Base-by-base conservation (phyloP, 2,113 vertebrate species). In the Ophthalmolycus amberensis region DNA sequence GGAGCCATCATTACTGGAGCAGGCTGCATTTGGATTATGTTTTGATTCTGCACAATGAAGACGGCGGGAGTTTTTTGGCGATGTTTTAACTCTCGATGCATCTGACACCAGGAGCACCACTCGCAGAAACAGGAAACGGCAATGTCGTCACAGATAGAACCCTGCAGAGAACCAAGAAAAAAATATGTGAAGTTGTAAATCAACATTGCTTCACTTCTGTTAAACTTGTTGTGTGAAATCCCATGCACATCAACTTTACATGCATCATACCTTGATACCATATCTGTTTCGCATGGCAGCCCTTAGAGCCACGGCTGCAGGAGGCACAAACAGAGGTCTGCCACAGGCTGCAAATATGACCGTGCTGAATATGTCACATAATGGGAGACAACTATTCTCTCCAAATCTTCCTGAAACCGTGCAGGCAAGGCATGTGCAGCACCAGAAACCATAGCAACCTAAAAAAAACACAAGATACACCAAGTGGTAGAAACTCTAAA, bases 31-130 rank as follows among this genome's bases (percentile, higher is more conserved):
- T 79, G 83, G 15, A 93, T 1, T 0, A 75, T 0, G 10, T 2
- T 50, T 32, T 29, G 58, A 25, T 14, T 3, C 1, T 50, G 16
- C 9, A 75, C 12, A 0, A 58, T 77, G 37, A 80, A 0, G 0
- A 85, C 48, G 0, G 1, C 11, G 4, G 18, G 14, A 4, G 1
- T 1, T 3, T 79, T 50, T 0, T 77, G 54, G 12, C 29, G 82
- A 9, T 66, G 0, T 46, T 20, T 92, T 1, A 93, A 7, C 56
- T 93, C 91, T 0, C 91, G 91, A 29, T 90, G 85, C 88, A 93
- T 62, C 75, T 93, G 92, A 84, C 91, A 93, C 90, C 91, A 93
- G 18, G 74, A 40, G 69, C 93, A 93, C 82, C 82, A 84, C 5
- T 12, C 0, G 2, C 93, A 93, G 84, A 83, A 77, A 75, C 92